phyloP scores from a whole-genome alignment of 2,113 vertebrate species.

The Brienomyrus brachyistius region DNA sequence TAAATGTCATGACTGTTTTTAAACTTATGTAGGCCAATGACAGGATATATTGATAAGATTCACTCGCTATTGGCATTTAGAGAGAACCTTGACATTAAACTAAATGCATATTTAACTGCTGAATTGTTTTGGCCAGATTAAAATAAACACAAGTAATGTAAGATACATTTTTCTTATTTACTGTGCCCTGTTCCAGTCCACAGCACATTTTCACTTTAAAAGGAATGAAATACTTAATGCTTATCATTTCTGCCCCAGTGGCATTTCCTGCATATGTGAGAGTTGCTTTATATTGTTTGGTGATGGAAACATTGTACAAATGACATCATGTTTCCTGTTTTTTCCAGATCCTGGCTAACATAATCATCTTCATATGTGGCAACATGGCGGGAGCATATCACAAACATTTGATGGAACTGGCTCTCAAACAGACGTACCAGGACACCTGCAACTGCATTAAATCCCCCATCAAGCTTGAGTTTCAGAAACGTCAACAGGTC shows the following conservation, averaged over 20 bases:
- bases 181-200: background rate
- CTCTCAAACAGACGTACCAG: slow-evolving; percentile 87
- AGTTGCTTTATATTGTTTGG: background rate
- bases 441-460: slow-evolving; percentile 98
- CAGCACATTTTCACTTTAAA: background rate
- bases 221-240: background rate
- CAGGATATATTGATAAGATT: background rate
- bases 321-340: slow-evolving; percentile 8
- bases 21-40: background rate
- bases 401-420: slow-evolving; percentile 93
- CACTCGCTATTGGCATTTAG: background rate
- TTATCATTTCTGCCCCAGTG: background rate
- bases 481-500: slow-evolving; percentile 96
- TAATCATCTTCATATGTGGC: slow-evolving; percentile 92
- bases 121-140: background rate
- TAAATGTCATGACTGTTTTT: background rate
- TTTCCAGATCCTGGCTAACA: slow-evolving; percentile 83
- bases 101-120: background rate
- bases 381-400: slow-evolving; percentile 94
- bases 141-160: background rate
- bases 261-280: background rate
- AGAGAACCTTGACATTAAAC: background rate
- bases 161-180: background rate
- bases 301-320: background rate
- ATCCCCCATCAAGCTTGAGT: slow-evolving; percentile 93